Evolutionary conservation across 2,113 vertebrate species (phyloP).

Genomic region (Hippopotamus amphibius): DNA sequence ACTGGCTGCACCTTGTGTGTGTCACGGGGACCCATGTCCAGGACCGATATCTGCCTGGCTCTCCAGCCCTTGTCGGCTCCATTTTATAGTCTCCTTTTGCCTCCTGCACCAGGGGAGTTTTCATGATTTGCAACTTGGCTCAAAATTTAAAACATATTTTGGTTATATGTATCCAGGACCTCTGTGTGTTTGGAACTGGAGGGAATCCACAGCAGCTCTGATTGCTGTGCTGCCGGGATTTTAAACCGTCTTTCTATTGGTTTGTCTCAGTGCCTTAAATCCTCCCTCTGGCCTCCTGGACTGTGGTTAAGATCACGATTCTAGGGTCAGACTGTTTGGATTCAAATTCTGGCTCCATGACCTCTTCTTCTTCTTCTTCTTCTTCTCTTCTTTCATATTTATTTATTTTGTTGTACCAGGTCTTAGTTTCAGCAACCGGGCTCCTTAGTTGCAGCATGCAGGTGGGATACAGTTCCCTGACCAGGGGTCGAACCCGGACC

Average conservation of each 20-base stretch:
- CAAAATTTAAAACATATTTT: background rate
- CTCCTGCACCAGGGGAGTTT: background rate
- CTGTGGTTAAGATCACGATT: background rate
- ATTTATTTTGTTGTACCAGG: no score
- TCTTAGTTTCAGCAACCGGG: no score
- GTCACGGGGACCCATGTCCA: rapidly evolving
- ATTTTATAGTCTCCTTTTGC: background rate
- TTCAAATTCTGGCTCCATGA: background rate
- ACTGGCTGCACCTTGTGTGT: rapidly evolving
- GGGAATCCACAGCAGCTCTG: background rate
- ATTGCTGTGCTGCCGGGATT: background rate
- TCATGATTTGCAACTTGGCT: background rate
- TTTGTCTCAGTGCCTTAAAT: background rate
- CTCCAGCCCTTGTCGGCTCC: background rate
- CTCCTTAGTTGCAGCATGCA: no score
- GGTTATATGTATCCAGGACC: background rate
- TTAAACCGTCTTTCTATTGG: background rate
- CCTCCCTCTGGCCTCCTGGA: background rate
- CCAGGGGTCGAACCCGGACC: no score
- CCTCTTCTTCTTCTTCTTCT: background rate
- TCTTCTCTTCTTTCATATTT: no score
- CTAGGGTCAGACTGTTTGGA: background rate
- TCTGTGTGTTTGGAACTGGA: background rate
- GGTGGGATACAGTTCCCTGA: no score
- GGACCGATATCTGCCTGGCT: rapidly evolving